Evolutionary conservation across 2,797 vertebrate genomes (phyloP), one percentile per base, ranked within the genome.

Genomic region (Alectoris magna): DNA sequence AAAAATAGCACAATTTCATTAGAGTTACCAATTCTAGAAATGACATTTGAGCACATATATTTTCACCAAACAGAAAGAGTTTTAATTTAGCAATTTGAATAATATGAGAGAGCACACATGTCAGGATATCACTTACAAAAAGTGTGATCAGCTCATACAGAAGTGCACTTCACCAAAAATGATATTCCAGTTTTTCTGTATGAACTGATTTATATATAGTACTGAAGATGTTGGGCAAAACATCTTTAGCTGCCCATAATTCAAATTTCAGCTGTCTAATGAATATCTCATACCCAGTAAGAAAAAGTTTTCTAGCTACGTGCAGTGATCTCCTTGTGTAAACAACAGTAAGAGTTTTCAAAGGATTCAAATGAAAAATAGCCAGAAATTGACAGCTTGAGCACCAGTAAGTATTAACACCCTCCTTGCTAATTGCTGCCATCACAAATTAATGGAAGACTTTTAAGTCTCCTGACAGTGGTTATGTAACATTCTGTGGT

Each of bases 351-450:
- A 90, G 80, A 90, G 41, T 95, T 96, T 95, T 78, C 55, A 95
- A 91, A 91, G 90, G 87, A 73, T 74, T 26, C 34, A 88, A 88
- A 96, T 84, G 84, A 94, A 93, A 95, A 95, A 95, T 81, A 92
- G 58, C 14, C 62, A 95, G 85, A 94, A 94, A 91, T 49, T 90
- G 95, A 96, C 97, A 97, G 95, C 96, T 97, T 97, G 96, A 94
- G 77, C 82, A 91, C 83, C 88, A 92, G 73, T 83, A 88, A 97
- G 36, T 91, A 84, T 96, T 94, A 97, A 90, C 89, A 97, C 76
- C 78, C 74, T 96, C 70, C 76, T 95, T 96, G 90, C 94, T 98
- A 98, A 98, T 98, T 98, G 96, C 97, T 97, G 93, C 97, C 93
- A 94, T 71, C 78, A 82, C 95, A 97, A 97, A 97, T 97, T 97